A percentile compares a stretch with the other conserved stretches of the same genome.
These are phyloP conservation scores for Prietella phreatophila DNA, from an alignment of 2,113 vertebrate species.

Conservation along the genomic window DNA sequence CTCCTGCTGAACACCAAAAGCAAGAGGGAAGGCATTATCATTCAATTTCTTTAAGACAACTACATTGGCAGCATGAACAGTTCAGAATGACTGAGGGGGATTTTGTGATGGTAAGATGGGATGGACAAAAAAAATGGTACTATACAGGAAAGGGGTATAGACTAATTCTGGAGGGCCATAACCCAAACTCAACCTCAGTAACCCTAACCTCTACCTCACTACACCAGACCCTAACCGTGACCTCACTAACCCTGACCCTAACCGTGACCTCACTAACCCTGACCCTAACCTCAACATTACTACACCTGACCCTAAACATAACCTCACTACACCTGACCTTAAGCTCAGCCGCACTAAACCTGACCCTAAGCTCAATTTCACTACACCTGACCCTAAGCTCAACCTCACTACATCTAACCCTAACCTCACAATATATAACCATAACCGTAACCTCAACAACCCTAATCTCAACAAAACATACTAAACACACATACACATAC, in stretches of 20 bases:
- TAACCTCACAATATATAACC: background rate
- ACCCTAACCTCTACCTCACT: no score
- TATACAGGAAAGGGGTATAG: slow-evolving; percentile 6
- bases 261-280: background rate
- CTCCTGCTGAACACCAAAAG: slow-evolving; percentile 70
- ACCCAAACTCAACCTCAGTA: no score
- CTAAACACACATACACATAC: slow-evolving; percentile 22
- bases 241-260: background rate
- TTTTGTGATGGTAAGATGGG: background rate
- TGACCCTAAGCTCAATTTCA: background rate
- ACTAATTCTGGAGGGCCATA: background rate
- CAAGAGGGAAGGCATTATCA: slow-evolving; percentile 22
- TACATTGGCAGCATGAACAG: background rate
- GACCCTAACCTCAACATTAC: background rate
- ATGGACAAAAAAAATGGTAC: slow-evolving; percentile 1
- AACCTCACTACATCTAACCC: background rate
- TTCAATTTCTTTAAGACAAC: background rate
- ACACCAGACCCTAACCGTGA: background rate
- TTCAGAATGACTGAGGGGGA: slow-evolving; percentile 18
- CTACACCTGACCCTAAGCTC: background rate
- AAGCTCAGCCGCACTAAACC: no score
- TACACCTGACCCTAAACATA: background rate
- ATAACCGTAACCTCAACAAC: background rate
- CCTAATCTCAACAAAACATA: background rate
- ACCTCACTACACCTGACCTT: background rate